phyloP scores from a whole-genome alignment of 2,113 vertebrate species.

The Myrmophylax atrothorax region DNA sequence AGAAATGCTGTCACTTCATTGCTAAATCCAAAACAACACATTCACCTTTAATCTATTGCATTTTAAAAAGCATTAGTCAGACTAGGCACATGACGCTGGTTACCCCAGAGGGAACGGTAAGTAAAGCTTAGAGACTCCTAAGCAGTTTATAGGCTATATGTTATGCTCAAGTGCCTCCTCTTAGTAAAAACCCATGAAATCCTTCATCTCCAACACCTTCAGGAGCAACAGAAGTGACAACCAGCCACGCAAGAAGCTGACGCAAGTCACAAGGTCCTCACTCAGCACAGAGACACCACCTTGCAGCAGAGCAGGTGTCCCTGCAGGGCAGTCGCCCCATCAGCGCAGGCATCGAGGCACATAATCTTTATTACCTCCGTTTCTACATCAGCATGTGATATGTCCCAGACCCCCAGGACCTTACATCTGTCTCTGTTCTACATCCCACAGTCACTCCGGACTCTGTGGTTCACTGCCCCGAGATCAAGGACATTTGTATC shows the following conservation, averaged over 20 bases:
- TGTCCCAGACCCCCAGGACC: neutral
- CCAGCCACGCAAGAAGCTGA: neutral
- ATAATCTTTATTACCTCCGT: neutral
- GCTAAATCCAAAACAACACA: conserved; percentile 27
- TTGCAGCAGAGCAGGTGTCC: neutral
- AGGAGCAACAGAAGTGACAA: neutral
- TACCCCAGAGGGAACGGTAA: conserved; percentile 27
- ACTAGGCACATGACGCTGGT: conserved; percentile 9
- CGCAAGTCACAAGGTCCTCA: neutral
- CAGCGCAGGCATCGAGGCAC: fast-evolving
- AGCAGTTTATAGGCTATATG: conserved; percentile 22
- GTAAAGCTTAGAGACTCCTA: conserved; percentile 46
- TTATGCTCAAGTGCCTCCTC: neutral
- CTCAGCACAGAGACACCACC: neutral
- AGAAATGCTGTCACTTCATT: conserved; percentile 7
- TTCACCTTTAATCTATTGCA: conserved; percentile 55
- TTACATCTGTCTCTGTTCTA: fast-evolving
- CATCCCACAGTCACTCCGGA: neutral
- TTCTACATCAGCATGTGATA: neutral
- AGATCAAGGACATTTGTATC: neutral
- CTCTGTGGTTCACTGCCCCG: neutral
- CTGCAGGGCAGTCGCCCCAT: neutral
- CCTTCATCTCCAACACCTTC: neutral
- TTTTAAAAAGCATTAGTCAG: conserved; percentile 64
- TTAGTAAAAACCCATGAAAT: neutral